Evolutionary conservation across 2,113 vertebrate genomes (phyloP).

Genomic region (Tor tambroides): DNA sequence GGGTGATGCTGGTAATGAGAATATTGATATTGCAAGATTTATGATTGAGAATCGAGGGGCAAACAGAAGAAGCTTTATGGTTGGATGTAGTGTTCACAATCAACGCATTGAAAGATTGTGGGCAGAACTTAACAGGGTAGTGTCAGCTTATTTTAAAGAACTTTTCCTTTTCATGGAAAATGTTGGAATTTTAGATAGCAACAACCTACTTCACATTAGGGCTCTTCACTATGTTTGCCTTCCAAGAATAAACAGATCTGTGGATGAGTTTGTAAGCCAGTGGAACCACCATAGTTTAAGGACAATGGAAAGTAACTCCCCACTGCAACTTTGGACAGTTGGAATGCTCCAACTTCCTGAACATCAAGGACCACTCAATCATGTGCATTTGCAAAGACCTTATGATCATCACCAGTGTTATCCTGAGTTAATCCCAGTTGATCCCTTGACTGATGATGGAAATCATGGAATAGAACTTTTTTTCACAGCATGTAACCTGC

Average conservation of each 20-base stretch:
- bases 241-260: conserved; percentile 33
- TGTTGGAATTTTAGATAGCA: conserved; percentile 32
- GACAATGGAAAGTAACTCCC: too few relatives aligned
- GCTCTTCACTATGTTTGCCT: conserved; percentile 39
- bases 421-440: too few relatives aligned
- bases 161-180: conserved; percentile 46
- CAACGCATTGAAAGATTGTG: conserved; percentile 41
- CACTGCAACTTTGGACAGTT: too few relatives aligned
- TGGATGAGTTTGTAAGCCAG: too few relatives aligned
- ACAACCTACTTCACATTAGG: conserved; percentile 29
- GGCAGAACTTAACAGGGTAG: conserved; percentile 48
- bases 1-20: conserved; percentile 29
- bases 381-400: too few relatives aligned
- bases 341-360: too few relatives aligned
- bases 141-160: conserved; percentile 38
- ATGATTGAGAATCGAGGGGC: conserved; percentile 38
- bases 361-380: too few relatives aligned
- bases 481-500: too few relatives aligned
- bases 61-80: conserved; percentile 38
- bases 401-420: too few relatives aligned
- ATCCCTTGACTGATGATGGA: too few relatives aligned
- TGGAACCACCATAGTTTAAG: too few relatives aligned
- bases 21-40: conserved; percentile 17
- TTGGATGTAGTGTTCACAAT: conserved; percentile 39
- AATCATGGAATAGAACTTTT: too few relatives aligned